Base-by-base conservation (phyloP, 2,888 invertebrate genomes). In the Troides oblongomaculatus region DNA sequence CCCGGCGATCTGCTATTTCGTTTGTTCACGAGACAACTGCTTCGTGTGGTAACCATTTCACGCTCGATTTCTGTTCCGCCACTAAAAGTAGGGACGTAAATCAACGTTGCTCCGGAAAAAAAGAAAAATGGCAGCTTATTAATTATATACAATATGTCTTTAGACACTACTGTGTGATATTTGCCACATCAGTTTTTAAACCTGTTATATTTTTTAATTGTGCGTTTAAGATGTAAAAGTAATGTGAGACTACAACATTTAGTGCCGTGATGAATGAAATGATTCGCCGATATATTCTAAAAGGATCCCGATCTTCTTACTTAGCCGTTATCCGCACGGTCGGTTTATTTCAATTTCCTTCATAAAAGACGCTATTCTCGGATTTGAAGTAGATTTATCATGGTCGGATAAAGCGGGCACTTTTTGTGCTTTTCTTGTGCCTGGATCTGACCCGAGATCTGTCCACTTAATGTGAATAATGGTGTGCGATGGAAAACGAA, bases 371-470 rank as follows among this genome's bases (percentile, higher is more conserved):
- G 92, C 89, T 91, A 92, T 92, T 92, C 92, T 92, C 91, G 92
- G 92, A 92, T 92, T 92, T 92, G 92, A 92, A 92, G 92, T 92
- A 92, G 92, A 92, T 92, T 92, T 92, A 92, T 92, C 92, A 92
- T 92, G 92, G 88, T 92, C 88, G 92, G 92, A 92, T 92, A 92
- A 92, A 92, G 90, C 91, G 92, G 89, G 92, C 90, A 92, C 92
- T 92, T 92, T 92, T 92, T 92, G 92, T 92, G 91, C 92, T 92
- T 92, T 91, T 91, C 92, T 90, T 90, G 80, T 90, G 92, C 92
- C 92, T 92, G 92, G 90, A 89, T 90, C 92, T 92, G 92, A 92
- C 92, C 92, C 92, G 90, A 89, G 92, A 92, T 92, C 92, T 92
- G 92, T 92, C 92, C 92, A 92, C 92, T 92, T 92, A 92, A 92